A percentile compares a stretch with the other conserved stretches of the same genome.
These are phyloP conservation scores for Calephelis perditalis DNA, from an alignment of 2,888 invertebrate genomes.

Conservation along the genomic window DNA sequence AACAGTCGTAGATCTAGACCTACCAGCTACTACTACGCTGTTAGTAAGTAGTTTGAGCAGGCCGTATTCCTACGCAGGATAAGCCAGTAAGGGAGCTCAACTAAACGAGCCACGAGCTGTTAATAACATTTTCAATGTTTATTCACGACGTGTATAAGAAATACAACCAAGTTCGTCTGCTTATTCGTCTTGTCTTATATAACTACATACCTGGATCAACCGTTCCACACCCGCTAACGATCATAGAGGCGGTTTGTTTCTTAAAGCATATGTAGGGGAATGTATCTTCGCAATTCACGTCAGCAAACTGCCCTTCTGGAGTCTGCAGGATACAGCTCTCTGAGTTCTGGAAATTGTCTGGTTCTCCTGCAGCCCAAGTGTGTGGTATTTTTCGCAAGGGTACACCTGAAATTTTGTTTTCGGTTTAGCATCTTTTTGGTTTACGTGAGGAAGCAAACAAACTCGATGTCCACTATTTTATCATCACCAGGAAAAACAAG, in stretches of 20 bases:
- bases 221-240: slow-evolving; percentile 36
- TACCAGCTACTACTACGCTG: too few relatives aligned
- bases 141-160: not conserved
- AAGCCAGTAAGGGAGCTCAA: too few relatives aligned
- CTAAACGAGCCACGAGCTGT: too few relatives aligned
- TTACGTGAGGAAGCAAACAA: not conserved
- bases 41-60: too few relatives aligned
- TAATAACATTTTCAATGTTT: too few relatives aligned
- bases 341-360: slow-evolving; percentile 33
- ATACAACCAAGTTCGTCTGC: not conserved
- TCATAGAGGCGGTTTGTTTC: slow-evolving; percentile 24
- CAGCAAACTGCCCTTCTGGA: slow-evolving; percentile 34
- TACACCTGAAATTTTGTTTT: slow-evolving; percentile 32
- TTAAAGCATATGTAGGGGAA: slow-evolving; percentile 38
- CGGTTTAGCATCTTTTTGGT: not conserved
- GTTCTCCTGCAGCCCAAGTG: slow-evolving; percentile 36
- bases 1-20: too few relatives aligned
- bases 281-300: slow-evolving; percentile 34
- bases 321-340: slow-evolving; percentile 38
- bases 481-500: too few relatives aligned
- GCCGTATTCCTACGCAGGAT: too few relatives aligned
- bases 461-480: too few relatives aligned
- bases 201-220: slow-evolving; percentile 32
- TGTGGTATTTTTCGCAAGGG: slow-evolving; percentile 34
- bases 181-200: not conserved